Evolutionary conservation across 1,140 invertebrate species (phyloP), one percentile per base, ranked within the genome.

Genomic region (Anastrepha ludens): DNA sequence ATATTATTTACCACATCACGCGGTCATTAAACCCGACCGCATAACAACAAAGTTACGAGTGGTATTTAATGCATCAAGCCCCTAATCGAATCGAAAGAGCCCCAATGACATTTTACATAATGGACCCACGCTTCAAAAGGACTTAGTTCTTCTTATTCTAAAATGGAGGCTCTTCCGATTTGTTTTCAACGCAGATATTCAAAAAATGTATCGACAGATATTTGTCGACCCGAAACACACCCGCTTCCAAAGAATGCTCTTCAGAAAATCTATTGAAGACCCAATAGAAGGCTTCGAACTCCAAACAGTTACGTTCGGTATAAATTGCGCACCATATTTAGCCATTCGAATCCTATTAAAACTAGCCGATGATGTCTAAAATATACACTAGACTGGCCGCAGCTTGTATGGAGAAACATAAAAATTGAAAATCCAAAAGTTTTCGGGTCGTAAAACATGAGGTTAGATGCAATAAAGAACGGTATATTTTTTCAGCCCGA

Each of bases 181-280:
- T 29, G 47, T 67, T 89, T 89, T 78, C 89, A 90, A 9, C 81
- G 92, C 47, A 9, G 65, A 93, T 86, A 89, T 93, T 20, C 85
- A 78, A 41, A 90, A 92, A 87, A 93, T 93, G 90, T 93, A 91
- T 87, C 87, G 91, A n/a, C 89, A 90, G 85, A 89, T 91, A 13
- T 15, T 47, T 20, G 86, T 94, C 7, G 50, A 89, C 58, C 29
- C 87, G 3, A 86, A 89, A 8, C 88, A 93, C 50, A 60, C 74
- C 11, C 86, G 1, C 1, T 67, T 67, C 29, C 65, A 67, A 88
- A 65, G 90, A 74, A 92, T 93, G 58, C 74, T 93, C 1, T 93
- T 91, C 90, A 86, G 90, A 67, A 41, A 65, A 2, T 39, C 44
- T 59, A 60, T 86, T 2, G 44, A 65, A 15, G 78, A 62, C 9